Evolutionary conservation across 2,113 vertebrate species (phyloP).

Genomic region (Microcebus ravelobensis): DNA sequence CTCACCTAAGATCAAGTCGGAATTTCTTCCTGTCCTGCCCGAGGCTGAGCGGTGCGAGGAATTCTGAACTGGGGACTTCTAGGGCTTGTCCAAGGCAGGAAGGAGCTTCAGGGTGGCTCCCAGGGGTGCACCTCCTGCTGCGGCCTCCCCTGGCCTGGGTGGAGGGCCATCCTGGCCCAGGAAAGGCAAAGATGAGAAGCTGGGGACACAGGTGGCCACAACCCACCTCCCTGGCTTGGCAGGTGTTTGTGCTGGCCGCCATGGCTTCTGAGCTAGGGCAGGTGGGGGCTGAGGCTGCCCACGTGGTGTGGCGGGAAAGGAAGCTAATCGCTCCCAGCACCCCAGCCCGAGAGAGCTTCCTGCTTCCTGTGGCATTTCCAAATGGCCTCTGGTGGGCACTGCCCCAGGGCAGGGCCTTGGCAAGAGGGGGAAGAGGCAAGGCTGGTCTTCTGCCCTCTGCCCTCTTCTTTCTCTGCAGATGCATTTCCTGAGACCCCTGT

Average conservation of each 20-base stretch:
- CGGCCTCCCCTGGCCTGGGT: neutral
- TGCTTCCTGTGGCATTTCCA: neutral
- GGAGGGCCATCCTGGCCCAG: neutral
- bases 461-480: neutral
- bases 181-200: rapidly evolving
- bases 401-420: neutral
- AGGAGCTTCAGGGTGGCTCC: rapidly evolving
- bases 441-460: too few relatives aligned
- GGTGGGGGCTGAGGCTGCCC: rapidly evolving
- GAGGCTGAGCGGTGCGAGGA: neutral
- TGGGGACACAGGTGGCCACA: neutral
- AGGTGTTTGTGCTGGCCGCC: neutral
- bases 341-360: rapidly evolving
- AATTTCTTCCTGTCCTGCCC: neutral
- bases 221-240: neutral
- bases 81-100: neutral
- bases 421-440: rapidly evolving
- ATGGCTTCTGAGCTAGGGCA: neutral
- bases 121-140: rapidly evolving
- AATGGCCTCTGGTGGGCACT: rapidly evolving
- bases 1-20: neutral
- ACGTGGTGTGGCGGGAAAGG: rapidly evolving
- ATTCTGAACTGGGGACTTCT: neutral
- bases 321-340: neutral
- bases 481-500: neutral